Percentiles rank a stretch among this genome's conserved stretches.
Evolutionary conservation across 2,113 vertebrate genomes (phyloP).

Genomic region (Reinhardtius hippoglossoides): DNA sequence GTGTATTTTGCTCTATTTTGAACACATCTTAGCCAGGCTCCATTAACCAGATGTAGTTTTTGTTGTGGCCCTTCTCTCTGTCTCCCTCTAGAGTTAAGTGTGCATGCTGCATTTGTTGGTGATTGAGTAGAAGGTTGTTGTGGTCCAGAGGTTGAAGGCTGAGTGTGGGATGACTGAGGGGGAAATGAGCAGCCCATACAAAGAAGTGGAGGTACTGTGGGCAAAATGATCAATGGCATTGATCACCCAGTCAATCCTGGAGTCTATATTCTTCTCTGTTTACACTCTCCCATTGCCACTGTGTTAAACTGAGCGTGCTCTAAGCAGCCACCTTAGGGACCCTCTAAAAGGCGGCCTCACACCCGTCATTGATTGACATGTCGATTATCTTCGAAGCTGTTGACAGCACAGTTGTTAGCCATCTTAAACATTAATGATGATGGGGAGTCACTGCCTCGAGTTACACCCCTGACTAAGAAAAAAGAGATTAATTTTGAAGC

Average conservation of each 20-base stretch:
- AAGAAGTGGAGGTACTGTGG: constrained; percentile 66
- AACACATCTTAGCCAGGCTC: constrained; percentile 8
- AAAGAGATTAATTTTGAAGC: constrained; percentile 22
- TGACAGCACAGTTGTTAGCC: constrained; percentile 78
- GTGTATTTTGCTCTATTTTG: background rate
- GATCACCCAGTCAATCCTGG: constrained; percentile 79
- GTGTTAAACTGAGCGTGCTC: constrained; percentile 83
- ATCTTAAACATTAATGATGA: constrained; percentile 77
- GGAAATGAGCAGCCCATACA: constrained; percentile 59
- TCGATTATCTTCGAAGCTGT: constrained; percentile 81
- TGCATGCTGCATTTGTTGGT: constrained; percentile 62
- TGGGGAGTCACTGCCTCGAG: constrained; percentile 32
- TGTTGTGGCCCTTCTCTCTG: constrained; percentile 67
- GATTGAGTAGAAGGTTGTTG: constrained; percentile 57
- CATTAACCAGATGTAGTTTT: background rate
- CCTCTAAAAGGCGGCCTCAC: constrained; percentile 79
- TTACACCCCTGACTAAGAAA: constrained; percentile 39
- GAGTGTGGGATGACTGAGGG: constrained; percentile 49
- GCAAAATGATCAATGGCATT: constrained; percentile 83
- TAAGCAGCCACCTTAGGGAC: constrained; percentile 78
- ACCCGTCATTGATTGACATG: constrained; percentile 82
- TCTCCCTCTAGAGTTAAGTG: constrained; percentile 83
- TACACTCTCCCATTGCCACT: constrained; percentile 75
- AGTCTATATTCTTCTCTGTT: constrained; percentile 83
- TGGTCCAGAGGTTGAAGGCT: constrained; percentile 62